Evolutionary conservation across 2,113 vertebrate genomes (phyloP), one percentile per base, ranked within the genome.

Genomic region (Actenoides hombroni): DNA sequence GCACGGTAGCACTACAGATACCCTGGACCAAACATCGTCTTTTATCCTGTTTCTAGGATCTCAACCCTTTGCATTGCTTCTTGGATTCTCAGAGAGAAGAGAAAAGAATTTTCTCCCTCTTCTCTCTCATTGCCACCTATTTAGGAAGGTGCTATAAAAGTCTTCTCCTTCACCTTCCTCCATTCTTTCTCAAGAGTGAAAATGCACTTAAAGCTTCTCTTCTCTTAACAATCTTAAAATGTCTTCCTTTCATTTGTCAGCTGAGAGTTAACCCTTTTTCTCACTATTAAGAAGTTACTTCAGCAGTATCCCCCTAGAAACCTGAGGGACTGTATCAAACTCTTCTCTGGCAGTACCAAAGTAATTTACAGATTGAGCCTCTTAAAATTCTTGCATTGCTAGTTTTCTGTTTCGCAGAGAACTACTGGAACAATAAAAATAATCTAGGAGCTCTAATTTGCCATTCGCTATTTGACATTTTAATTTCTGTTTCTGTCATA

Each of bases 401-500:
- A 70, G 7, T 29, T 83, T 92, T 86, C n/a, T 81, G 14, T 85
- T 87, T 83, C 90, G 23, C 40, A 83, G 57, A 81, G 56, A 74
- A 65, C 21, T 65, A 69, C 31, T 82, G 59, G 89, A 85, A 76
- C 12, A 29, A 53, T 70, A 92, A 92, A 86, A 94, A 75, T 73
- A 90, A 76, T 85, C 40, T 57, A 37, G 20, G 54, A 67, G 28
- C 40, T 86, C 25, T 74, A 49, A 54, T 77, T 86, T 96, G 79
- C 74, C 13, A 9, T 77, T 91, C 49, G 42, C 4, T 69, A 8
- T 68, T 65, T 82, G 44, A 68, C 16, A 86, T 88, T 88, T 83
- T 26, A 61, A 68, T 94, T 97, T 90, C 56, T 93, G 49, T 83
- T 92, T 90, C 53, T 86, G 35, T 75, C 35, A 48, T 49, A 86